A percentile compares a stretch with the other conserved stretches of the same genome.
phyloP scores from a whole-genome alignment of 1,140 invertebrate genomes.

The Drosophila lini region DNA sequence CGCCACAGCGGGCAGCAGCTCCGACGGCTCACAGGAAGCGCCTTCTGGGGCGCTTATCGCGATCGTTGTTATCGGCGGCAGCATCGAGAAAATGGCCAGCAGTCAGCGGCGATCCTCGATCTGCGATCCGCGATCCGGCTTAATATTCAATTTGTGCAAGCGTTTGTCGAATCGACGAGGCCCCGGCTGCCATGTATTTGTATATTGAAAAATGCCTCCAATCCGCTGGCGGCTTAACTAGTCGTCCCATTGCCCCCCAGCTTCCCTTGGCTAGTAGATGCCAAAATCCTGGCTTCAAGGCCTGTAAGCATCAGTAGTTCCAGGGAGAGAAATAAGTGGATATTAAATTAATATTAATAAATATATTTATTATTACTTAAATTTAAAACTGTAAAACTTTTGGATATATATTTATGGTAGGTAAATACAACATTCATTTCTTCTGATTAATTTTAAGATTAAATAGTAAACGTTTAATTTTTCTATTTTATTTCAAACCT shows the following conservation, averaged over 20 bases:
- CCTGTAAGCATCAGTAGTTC: constrained; percentile 2
- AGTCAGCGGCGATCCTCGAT: constrained; percentile 21
- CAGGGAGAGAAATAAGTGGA: constrained; percentile 13
- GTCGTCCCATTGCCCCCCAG: constrained; percentile 6
- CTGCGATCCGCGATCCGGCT: constrained; percentile 43
- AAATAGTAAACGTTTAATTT: too few species aligned
- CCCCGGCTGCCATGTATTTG: constrained; percentile 63
- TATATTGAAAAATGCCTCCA: constrained; percentile 65
- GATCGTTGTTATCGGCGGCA: constrained; percentile 64
- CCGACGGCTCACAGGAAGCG: constrained; percentile 59
- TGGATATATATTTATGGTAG: neutral
- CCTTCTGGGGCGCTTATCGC: constrained; percentile 62
- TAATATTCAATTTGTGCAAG: constrained; percentile 80
- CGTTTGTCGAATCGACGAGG: constrained; percentile 58
- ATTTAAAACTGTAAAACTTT: neutral
- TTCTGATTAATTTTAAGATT: too few species aligned
- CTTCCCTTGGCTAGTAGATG: neutral
- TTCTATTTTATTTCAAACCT: too few species aligned
- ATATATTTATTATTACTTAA: neutral
- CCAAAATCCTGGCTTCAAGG: constrained; percentile 17
- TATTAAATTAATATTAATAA: neutral
- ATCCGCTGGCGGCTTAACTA: constrained; percentile 44
- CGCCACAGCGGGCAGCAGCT: constrained; percentile 52
- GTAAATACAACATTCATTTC: too few species aligned
- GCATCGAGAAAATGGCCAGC: constrained; percentile 48